These are phyloP conservation scores for Danaus chrysippus DNA, from an alignment of 2,888 invertebrate species.

Conservation along the genomic window DNA sequence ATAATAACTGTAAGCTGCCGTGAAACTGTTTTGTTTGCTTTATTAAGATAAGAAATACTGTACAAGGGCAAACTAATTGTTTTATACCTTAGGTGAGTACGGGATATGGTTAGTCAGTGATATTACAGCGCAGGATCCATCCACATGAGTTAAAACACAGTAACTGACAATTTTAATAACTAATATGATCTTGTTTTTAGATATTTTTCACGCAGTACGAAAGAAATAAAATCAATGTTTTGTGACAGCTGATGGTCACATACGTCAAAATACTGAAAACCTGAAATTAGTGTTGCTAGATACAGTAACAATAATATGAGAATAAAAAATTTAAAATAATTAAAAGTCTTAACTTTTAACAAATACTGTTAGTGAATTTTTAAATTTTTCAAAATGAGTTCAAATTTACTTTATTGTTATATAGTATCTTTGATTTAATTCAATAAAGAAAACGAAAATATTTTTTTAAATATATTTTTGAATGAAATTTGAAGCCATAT, in stretches of 20 bases:
- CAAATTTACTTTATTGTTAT: too few relatives aligned
- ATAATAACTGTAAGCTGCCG: conserved; percentile 34
- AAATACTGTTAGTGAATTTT: too few relatives aligned
- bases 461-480: too few relatives aligned
- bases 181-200: conserved; percentile 22
- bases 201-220: conserved; percentile 31
- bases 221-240: conserved; percentile 29
- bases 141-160: conserved; percentile 22
- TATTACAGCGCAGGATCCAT: conserved; percentile 22
- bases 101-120: not conserved
- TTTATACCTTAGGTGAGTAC: conserved; percentile 39
- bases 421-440: too few relatives aligned
- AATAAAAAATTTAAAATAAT: too few relatives aligned
- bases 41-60: conserved; percentile 50
- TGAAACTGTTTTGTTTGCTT: conserved; percentile 59
- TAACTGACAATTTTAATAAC: conserved; percentile 13
- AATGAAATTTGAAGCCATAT: too few relatives aligned
- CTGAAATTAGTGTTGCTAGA: not conserved
- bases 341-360: too few relatives aligned
- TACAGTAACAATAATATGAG: too few relatives aligned
- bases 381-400: too few relatives aligned
- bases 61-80: conserved; percentile 49
- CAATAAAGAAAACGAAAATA: too few relatives aligned
- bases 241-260: conserved; percentile 26
- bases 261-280: conserved; percentile 8